These are phyloP conservation scores for Drosophila formosana DNA, from an alignment of 2,888 invertebrate species.

Conservation along the genomic window DNA sequence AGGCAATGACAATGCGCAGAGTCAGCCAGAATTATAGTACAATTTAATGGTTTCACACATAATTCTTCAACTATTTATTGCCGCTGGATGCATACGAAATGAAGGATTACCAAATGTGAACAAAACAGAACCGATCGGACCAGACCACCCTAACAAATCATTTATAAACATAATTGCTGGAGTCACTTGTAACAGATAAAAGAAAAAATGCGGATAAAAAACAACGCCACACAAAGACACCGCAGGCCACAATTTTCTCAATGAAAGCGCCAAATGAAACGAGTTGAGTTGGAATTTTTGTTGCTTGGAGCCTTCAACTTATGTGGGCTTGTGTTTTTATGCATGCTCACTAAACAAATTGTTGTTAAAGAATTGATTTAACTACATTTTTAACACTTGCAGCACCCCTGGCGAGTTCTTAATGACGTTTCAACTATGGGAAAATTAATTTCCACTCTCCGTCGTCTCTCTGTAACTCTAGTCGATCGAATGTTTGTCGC, in stretches of 20 bases:
- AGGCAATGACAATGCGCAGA: conserved; percentile 58
- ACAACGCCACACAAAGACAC: conserved; percentile 57
- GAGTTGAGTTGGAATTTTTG: conserved; percentile 16
- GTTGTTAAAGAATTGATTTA: conserved; percentile 57
- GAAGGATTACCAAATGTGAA: conserved; percentile 62
- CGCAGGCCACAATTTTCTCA: conserved; percentile 61
- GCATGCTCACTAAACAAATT: conserved; percentile 65
- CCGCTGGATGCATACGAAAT: conserved; percentile 45
- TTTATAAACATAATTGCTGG: conserved; percentile 72
- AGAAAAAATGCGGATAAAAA: conserved; percentile 15
- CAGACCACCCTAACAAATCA: conserved; percentile 78
- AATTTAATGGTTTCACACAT: conserved; percentile 75
- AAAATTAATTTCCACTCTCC: conserved; percentile 43
- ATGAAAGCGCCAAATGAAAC: conserved; percentile 45
- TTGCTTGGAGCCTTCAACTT: conserved; percentile 3
- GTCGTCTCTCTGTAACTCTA: conserved; percentile 13
- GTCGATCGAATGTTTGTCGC: conserved; percentile 10
- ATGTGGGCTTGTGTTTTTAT: conserved; percentile 40
- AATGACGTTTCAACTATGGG: conserved; percentile 51
- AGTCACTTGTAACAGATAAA: conserved; percentile 55
- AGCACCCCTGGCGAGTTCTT: conserved; percentile 49
- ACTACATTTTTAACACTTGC: conserved; percentile 76
- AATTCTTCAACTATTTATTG: conserved; percentile 62
- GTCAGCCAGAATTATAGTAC: conserved; percentile 47
- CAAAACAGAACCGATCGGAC: neutral